Base-by-base conservation (phyloP, 1,140 invertebrate genomes). In the Chironomus tepperi region DNA sequence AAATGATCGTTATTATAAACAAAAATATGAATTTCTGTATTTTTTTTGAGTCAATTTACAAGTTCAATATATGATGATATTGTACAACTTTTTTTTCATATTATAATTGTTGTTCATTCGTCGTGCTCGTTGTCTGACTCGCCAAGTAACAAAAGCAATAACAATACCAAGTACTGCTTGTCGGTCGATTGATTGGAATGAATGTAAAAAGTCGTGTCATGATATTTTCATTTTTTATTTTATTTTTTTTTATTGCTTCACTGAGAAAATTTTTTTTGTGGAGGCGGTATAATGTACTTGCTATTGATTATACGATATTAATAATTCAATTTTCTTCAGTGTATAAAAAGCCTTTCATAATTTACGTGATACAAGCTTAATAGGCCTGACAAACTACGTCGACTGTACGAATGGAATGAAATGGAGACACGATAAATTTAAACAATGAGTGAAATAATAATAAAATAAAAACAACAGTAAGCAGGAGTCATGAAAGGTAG, bases 1-100 rank as follows among this genome's bases (percentile, higher is more conserved):
- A 19, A 70, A 70, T 70, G 19, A 70, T 70, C 65, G 65, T 70
- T 21, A 70, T 18, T 70, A 70, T 70, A 70, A 70, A 70, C 19
- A 9, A 70, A 70, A 70, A 70, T 15, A 18, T 57, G 47, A 18
- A 19, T 67, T 67, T 57, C 24, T 34, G 24, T 34, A 2, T 34
- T 34, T 34, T 34, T 34, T 34, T 34, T 5, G 24, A 34, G 24
- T 34, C 24, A 34, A 34, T 34, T 34, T 34, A 34, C 24, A 34
- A 34, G 43, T 47, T 10, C 43, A 47, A 57, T 57, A 57, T 57
- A 57, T 57, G 47, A 57, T 57, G 47, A 57, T 57, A 57, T 57
- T 57, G 47, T 57, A 57, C 47, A 57, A 57, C 12, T 15, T n/a
- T n/a, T 57, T 57, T 57, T 57, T 47, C 15, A 57, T 57, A 57